Evolutionary conservation across 2,113 vertebrate species (phyloP).

Genomic region (Corvus hawaiiensis): DNA sequence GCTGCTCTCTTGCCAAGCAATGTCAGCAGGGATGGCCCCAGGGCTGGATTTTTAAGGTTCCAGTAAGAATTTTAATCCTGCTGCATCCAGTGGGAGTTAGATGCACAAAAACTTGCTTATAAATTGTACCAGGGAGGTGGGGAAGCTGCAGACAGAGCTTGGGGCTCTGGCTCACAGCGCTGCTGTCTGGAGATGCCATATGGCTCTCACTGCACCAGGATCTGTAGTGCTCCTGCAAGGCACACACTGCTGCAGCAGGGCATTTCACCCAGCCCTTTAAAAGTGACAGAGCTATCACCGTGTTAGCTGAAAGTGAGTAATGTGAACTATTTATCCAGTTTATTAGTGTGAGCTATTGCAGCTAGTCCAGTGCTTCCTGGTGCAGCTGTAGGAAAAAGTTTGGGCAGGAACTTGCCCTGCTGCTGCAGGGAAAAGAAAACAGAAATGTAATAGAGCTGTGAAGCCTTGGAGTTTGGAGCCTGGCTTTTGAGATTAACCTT

Average conservation of each 20-base stretch:
- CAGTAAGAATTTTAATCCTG: not conserved
- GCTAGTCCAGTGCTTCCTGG: not conserved
- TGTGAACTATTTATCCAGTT: not conserved
- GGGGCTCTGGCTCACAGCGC: rapidly evolving
- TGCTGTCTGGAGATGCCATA: not conserved
- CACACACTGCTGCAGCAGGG: not conserved
- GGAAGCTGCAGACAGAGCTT: not conserved
- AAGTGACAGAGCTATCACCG: not conserved
- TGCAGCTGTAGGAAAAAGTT: not conserved
- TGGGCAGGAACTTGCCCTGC: not conserved
- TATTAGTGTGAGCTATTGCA: not conserved
- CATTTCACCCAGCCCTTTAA: not conserved
- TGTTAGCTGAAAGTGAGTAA: not conserved
- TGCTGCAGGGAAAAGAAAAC: not conserved
- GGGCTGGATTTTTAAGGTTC: not conserved
- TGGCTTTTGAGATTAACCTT: not conserved
- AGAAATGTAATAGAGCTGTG: not conserved
- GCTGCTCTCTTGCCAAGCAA: not conserved
- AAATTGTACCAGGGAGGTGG: not conserved
- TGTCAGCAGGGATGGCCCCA: not conserved
- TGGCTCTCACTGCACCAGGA: not conserved
- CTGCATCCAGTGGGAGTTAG: not conserved
- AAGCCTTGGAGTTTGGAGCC: not conserved
- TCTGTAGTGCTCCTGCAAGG: not conserved
- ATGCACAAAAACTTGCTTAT: not conserved